phyloP scores from a whole-genome alignment of 2,113 vertebrate species.

The Capreolus pygargus region DNA sequence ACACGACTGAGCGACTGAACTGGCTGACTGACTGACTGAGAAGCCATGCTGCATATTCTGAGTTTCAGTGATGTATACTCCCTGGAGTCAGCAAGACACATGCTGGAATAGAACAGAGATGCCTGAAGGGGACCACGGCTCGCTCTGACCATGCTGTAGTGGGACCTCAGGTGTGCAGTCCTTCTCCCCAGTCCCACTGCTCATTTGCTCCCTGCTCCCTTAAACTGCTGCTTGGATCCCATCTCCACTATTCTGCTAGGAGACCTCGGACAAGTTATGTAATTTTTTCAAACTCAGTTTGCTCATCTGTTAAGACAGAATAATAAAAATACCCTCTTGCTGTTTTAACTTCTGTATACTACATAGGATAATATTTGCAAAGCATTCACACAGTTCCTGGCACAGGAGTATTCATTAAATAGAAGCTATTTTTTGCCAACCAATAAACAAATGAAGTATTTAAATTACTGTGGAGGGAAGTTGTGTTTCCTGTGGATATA shows the following conservation, averaged over 20 bases:
- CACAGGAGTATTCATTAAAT: not conserved
- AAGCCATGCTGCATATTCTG: not conserved
- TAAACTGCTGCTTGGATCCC: not conserved
- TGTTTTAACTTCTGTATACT: not conserved
- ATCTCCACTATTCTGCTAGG: not conserved
- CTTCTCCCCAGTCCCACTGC: accelerated
- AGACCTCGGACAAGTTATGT: not conserved
- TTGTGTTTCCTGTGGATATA: not conserved
- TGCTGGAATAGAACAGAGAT: not conserved
- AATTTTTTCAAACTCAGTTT: not conserved
- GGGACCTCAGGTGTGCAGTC: accelerated
- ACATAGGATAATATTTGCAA: not conserved
- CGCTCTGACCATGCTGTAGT: accelerated
- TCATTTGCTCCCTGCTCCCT: not conserved
- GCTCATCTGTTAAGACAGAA: not conserved
- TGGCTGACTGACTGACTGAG: not conserved
- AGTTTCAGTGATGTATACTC: not conserved
- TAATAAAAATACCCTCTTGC: not conserved
- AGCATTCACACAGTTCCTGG: not conserved
- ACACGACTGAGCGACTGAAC: too few species aligned
- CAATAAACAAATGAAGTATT: not conserved
- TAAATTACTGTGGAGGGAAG: not conserved
- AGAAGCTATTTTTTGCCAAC: not conserved
- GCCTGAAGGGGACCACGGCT: not conserved
- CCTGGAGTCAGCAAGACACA: not conserved